These are phyloP conservation scores for Drosophila grimshawi DNA, from an alignment of 1,140 invertebrate species.

Conservation along the genomic window DNA sequence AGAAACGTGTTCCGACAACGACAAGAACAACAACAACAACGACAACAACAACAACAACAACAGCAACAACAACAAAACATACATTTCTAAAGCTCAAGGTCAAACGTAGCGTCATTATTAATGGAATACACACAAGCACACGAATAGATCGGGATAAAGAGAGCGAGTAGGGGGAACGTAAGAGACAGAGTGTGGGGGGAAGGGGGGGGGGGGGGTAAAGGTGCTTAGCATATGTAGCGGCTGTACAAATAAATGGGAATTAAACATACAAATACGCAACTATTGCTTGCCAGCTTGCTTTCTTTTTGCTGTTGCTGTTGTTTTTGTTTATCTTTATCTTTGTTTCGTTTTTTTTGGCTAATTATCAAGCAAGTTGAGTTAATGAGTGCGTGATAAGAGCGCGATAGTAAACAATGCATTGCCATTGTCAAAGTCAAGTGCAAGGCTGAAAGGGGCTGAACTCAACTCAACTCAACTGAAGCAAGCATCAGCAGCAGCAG, in stretches of 20 bases:
- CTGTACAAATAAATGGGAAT: slow-evolving; percentile 78
- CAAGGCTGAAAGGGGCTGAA: slow-evolving; percentile 53
- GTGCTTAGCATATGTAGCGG: slow-evolving; percentile 53
- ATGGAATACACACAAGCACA: slow-evolving; percentile 51
- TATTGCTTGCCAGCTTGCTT: background rate
- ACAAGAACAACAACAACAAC: too few relatives aligned
- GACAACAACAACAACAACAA: slow-evolving; percentile 22
- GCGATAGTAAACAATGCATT: slow-evolving; percentile 39
- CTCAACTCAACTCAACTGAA: too few relatives aligned
- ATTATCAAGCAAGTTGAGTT: slow-evolving; percentile 39
- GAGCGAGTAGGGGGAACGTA: background rate
- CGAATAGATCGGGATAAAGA: slow-evolving; percentile 2
- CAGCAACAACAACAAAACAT: slow-evolving; percentile 6
- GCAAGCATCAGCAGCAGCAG: background rate
- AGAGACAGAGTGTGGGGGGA: background rate
- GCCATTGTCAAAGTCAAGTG: slow-evolving; percentile 68
- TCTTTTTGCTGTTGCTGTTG: slow-evolving; percentile 6
- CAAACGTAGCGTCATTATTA: slow-evolving; percentile 80
- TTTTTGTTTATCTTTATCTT: background rate
- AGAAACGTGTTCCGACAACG: slow-evolving; percentile 68
- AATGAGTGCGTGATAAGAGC: slow-evolving; percentile 38
- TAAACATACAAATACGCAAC: slow-evolving; percentile 38
- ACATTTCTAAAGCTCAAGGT: slow-evolving; percentile 76
- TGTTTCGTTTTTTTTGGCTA: slow-evolving; percentile 10
- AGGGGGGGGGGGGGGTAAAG: background rate